Evolutionary conservation across 2,797 vertebrate genomes (phyloP).

Genomic region (Lepidocolaptes lacrymiger): DNA sequence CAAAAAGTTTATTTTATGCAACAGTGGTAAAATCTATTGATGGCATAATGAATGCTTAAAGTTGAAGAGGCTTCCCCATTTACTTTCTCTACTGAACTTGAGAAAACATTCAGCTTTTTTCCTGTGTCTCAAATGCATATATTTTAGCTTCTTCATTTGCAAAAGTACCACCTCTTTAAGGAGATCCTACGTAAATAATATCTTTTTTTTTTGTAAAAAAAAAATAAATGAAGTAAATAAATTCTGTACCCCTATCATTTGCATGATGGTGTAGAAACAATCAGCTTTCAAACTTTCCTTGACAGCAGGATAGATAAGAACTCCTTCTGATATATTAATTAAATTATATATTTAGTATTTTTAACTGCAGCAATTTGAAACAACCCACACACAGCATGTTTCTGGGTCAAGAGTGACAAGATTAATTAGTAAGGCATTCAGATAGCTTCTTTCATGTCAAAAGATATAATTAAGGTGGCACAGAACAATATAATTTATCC

Average conservation of each 20-base stretch:
- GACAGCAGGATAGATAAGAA: neutral
- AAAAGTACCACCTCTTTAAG: neutral
- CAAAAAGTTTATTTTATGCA: neutral
- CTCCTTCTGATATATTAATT: conserved; percentile 21
- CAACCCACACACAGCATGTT: neutral
- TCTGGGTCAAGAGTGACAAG: conserved; percentile 45
- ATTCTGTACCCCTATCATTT: neutral
- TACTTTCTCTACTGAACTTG: neutral
- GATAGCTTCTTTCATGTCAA: conserved; percentile 23
- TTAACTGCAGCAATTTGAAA: conserved; percentile 24
- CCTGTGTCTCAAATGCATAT: neutral
- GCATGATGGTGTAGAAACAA: neutral
- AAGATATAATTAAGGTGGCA: conserved; percentile 50
- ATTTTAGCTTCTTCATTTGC: neutral
- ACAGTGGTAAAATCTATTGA: neutral
- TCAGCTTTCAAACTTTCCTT: neutral
- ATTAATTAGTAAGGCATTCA: conserved; percentile 47
- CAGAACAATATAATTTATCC: conserved; percentile 39
- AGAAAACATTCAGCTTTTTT: neutral
- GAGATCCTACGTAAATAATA: neutral
- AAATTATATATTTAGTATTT: conserved; percentile 33
- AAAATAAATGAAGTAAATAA: neutral
- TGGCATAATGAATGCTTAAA: neutral
- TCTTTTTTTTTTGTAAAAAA: neutral
- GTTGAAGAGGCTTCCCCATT: neutral